Evolutionary conservation across 1,140 invertebrate species (phyloP).

Genomic region (Panagrolaimus sp.): DNA sequence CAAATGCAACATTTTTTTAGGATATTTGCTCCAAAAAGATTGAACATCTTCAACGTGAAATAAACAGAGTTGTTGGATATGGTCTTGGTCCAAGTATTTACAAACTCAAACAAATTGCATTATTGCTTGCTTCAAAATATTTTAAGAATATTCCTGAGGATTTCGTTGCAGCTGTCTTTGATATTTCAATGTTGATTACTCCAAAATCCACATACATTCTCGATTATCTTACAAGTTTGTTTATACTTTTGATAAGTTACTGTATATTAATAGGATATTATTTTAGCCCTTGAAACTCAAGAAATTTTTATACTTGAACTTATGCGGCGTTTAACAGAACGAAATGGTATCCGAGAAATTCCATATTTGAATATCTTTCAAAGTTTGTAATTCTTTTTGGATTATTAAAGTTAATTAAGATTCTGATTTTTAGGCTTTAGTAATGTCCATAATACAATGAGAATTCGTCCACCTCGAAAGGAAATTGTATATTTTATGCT

Average conservation of each 20-base stretch:
- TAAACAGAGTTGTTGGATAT: background rate
- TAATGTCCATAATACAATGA: background rate
- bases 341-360: background rate
- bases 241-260: background rate
- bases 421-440: background rate
- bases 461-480: background rate
- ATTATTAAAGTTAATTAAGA: background rate
- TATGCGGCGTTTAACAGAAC: conserved; percentile 1
- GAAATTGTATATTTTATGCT: background rate
- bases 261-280: background rate
- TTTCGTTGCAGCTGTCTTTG: background rate
- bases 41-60: background rate
- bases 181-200: background rate
- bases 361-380: conserved; percentile 14
- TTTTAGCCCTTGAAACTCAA: conserved; percentile 7
- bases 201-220: background rate
- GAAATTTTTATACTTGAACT: conserved; percentile 5
- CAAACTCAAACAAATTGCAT: background rate
- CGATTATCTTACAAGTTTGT: background rate
- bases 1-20: no score
- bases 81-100: background rate
- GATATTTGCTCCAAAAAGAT: no score
- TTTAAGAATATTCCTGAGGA: background rate
- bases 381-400: conserved; percentile 6
- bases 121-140: background rate